phyloP scores from a whole-genome alignment of 2,888 invertebrate genomes.

The Schrankia costaestrigalis region DNA sequence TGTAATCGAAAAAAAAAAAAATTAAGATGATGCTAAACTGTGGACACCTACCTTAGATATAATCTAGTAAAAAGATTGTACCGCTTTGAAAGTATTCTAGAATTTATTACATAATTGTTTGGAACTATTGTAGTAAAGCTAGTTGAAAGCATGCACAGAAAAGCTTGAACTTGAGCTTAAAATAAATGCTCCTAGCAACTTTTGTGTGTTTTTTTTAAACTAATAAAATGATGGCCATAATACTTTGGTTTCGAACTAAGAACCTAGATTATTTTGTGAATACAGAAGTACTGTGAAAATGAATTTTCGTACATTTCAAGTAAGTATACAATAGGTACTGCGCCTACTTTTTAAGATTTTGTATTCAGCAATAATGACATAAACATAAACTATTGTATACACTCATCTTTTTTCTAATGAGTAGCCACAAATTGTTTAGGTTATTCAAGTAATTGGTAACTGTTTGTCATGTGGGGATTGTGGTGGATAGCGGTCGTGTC shows the following conservation, averaged over 20 bases:
- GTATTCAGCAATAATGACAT: too few species aligned
- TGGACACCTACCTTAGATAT: constrained; percentile 7
- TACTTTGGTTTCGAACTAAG: too few species aligned
- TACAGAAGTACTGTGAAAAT: too few species aligned
- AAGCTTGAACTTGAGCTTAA: constrained; percentile 4
- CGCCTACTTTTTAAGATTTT: too few species aligned
- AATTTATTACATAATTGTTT: background rate
- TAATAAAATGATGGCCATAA: background rate
- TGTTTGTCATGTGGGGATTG: constrained; percentile 4
- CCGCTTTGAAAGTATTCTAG: constrained; percentile 1
- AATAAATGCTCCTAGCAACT: constrained; percentile 1
- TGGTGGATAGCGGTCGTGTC: constrained; percentile 7
- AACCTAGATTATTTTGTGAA: too few species aligned
- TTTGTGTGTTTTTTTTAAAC: background rate
- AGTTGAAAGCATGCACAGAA: constrained; percentile 1
- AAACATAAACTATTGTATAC: too few species aligned
- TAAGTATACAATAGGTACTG: too few species aligned
- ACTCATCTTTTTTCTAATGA: too few species aligned
- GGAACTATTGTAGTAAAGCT: background rate
- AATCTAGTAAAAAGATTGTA: constrained; percentile 4
- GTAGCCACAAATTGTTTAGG: too few species aligned
- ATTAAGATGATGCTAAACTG: constrained; percentile 3
- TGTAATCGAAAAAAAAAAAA: too few species aligned
- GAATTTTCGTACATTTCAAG: too few species aligned
- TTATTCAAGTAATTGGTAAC: too few species aligned